Evolutionary conservation across 2,888 invertebrate species (phyloP).

Genomic region (Leptopilina drosophilae): DNA sequence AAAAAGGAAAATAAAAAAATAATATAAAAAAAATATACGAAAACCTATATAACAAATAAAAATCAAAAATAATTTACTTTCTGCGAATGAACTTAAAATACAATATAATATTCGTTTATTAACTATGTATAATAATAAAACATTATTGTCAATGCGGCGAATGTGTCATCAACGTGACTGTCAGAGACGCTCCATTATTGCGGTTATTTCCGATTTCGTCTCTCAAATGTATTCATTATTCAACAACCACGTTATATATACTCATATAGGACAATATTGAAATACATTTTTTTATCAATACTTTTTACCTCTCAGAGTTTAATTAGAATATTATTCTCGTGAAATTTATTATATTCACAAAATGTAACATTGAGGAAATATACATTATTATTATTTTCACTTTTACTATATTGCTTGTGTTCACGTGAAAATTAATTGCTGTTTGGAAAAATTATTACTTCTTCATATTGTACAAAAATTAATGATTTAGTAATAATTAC

Average conservation of each 20-base stretch:
- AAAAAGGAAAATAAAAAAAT: too few relatives aligned
- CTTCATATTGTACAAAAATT: too few relatives aligned
- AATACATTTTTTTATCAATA: conserved; percentile 5
- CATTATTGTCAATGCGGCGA: conserved; percentile 31
- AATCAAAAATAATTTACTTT: conserved; percentile 1
- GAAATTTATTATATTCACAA: background rate
- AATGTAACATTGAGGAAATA: background rate
- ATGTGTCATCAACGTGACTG: conserved; percentile 25
- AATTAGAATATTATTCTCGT: conserved; percentile 9
- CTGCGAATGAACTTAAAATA: background rate
- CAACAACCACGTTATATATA: conserved; percentile 17
- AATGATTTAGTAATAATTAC: too few relatives aligned
- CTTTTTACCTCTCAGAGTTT: background rate
- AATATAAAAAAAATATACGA: too few relatives aligned
- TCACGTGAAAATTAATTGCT: too few relatives aligned
- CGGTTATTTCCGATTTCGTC: conserved; percentile 32
- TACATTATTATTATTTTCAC: background rate
- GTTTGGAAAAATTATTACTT: too few relatives aligned
- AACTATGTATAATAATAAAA: conserved; percentile 4
- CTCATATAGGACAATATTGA: background rate
- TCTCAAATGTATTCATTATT: conserved; percentile 35
- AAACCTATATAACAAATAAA: background rate
- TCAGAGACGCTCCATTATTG: conserved; percentile 24
- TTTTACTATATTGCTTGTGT: too few relatives aligned
- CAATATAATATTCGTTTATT: conserved; percentile 13